These are phyloP conservation scores for Cryptoblepharus egeriae DNA, from an alignment of 2,797 vertebrate genomes.

Conservation along the genomic window DNA sequence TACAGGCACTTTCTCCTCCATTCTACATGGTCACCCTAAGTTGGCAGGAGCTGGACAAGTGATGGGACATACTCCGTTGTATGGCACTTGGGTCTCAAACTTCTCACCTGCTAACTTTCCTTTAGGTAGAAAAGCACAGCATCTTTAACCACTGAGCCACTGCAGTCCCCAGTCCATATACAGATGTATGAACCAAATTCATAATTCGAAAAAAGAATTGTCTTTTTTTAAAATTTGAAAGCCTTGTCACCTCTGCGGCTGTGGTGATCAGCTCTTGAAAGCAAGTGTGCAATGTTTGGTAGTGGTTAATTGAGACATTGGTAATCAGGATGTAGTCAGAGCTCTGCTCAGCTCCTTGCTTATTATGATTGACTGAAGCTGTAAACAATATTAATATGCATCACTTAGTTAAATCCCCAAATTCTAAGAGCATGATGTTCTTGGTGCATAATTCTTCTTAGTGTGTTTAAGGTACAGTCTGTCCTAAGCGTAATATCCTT, in stretches of 20 bases:
- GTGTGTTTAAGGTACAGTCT: not conserved
- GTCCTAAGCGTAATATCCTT: not conserved
- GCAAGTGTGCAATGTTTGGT: not conserved
- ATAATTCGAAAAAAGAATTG: not conserved
- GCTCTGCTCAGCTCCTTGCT: not conserved
- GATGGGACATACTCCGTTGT: too few species aligned
- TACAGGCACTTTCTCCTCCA: too few species aligned
- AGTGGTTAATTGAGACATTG: not conserved
- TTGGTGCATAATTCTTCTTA: not conserved
- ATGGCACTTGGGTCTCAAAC: too few species aligned
- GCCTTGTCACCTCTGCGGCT: not conserved
- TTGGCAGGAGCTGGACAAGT: too few species aligned
- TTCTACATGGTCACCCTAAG: too few species aligned
- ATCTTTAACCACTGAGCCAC: too few species aligned
- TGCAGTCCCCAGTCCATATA: too few species aligned
- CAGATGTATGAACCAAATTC: not conserved
- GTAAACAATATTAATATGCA: not conserved
- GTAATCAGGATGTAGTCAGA: not conserved
- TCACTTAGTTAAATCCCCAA: not conserved
- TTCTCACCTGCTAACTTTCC: too few species aligned
- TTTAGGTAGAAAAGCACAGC: too few species aligned
- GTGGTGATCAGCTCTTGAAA: not conserved
- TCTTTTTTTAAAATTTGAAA: not conserved
- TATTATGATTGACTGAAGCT: not conserved
- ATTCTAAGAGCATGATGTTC: not conserved